Base-by-base conservation (phyloP, 2,113 vertebrate genomes). In the Noturus placidus region DNA sequence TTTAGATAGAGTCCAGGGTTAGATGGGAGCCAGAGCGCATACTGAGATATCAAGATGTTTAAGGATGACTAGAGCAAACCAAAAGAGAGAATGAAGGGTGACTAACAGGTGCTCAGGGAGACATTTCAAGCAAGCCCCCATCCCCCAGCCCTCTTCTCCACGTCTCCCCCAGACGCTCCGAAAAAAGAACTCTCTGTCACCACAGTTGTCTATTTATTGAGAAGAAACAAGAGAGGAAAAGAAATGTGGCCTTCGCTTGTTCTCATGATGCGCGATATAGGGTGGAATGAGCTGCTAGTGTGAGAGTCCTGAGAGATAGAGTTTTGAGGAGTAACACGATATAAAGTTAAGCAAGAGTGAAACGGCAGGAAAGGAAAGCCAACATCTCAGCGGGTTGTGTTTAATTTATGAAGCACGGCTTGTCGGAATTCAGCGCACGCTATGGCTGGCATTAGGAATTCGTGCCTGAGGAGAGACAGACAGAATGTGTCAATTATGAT, bases 401-500 rank as follows among this genome's bases (percentile, higher is more conserved):
- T 86, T 90, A 82, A 90, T 84, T 90, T 88, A 81, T 87, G 83
- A 90, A 84, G 63, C 79, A 59, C 46, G 54, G 67, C 76, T 84
- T 84, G 84, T 85, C 67, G 65, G 79, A 78, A n/a, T 42, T 87
- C 38, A 52, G 52, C 20, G 33, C 74, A 63, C 35, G 63, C 61
- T 65, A 74, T 22, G 30, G 33, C 20, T 33, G 77, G 77, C 86
- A 87, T 87, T 67, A 86, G 54, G 54, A 85, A 89, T 82, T 89
- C 88, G 54, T 69, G 87, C 65, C 86, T 77, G 81, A 82, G 82
- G 81, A 90, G 87, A 82, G 80, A 63, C 86, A 86, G 82, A 82
- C 85, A 87, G 84, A 87, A 82, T 57, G 87, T 86, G 88, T 90
- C 89, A 88, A 87, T 90, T 88, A 88, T 87, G 79, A 86, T 82